Evolutionary conservation across 2,113 vertebrate species (phyloP).

Genomic region (Phylloscopus whistleri): DNA sequence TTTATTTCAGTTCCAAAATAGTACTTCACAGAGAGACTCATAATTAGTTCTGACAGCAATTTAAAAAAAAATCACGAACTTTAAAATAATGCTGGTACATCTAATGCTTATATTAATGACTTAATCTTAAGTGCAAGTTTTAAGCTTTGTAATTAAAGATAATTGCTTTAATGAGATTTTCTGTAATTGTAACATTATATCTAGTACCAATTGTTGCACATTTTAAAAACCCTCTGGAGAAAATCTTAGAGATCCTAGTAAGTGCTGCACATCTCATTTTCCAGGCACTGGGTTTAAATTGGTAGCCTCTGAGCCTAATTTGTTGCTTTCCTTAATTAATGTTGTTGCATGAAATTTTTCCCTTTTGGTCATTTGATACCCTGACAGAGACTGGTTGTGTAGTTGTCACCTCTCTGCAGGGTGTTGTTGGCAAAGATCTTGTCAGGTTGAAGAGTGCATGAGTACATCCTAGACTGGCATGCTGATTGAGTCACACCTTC

Average conservation of each 20-base stretch:
- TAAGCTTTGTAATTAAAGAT: slow-evolving; percentile 20
- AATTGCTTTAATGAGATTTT: slow-evolving; percentile 16
- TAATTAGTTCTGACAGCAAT: not conserved
- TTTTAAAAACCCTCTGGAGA: not conserved
- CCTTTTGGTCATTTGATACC: not conserved
- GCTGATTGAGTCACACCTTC: not conserved
- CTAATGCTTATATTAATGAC: not conserved
- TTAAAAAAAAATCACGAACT: accelerated
- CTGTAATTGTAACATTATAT: slow-evolving; percentile 3
- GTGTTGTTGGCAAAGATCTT: not conserved
- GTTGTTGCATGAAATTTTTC: not conserved
- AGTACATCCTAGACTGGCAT: not conserved
- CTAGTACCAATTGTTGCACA: not conserved
- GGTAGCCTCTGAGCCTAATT: not conserved
- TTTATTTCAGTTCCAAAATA: not conserved
- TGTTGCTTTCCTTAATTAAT: not conserved
- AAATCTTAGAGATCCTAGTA: not conserved
- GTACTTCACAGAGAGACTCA: not conserved
- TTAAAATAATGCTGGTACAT: not conserved
- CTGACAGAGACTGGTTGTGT: not conserved
- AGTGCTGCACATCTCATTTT: not conserved
- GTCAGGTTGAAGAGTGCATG: not conserved
- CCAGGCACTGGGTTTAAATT: not conserved
- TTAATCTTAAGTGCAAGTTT: not conserved
- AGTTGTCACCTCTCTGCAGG: not conserved